These are phyloP conservation scores for Macaria notata DNA, from an alignment of 2,888 invertebrate genomes.

Conservation along the genomic window DNA sequence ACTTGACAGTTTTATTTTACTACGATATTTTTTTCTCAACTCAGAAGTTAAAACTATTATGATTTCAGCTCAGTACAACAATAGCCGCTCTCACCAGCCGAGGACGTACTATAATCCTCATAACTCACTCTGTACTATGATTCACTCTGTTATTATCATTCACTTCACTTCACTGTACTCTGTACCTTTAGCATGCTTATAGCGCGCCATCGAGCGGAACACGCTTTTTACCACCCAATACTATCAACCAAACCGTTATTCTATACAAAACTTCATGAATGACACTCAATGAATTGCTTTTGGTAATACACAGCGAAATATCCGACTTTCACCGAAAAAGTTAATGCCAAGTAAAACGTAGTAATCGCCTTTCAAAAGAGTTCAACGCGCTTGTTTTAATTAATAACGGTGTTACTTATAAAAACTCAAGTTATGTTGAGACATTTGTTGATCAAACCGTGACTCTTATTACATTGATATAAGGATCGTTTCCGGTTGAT, in stretches of 20 bases:
- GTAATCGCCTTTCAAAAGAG: slow-evolving; percentile 19
- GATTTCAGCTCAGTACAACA: too few relatives aligned
- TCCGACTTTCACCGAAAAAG: slow-evolving; percentile 19
- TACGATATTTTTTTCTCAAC: background rate
- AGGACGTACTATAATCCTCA: slow-evolving; percentile 26
- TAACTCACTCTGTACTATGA: slow-evolving; percentile 42
- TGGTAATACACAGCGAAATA: slow-evolving; percentile 1
- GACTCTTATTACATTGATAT: too few relatives aligned
- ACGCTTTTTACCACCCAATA: slow-evolving; percentile 17
- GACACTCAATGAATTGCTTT: background rate
- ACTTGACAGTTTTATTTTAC: too few relatives aligned
- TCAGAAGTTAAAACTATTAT: slow-evolving; percentile 1
- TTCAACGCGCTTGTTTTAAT: slow-evolving; percentile 21
- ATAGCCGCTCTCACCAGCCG: slow-evolving; percentile 1
- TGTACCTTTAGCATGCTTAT: background rate
- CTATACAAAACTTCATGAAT: slow-evolving; percentile 27
- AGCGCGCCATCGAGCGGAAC: slow-evolving; percentile 10
- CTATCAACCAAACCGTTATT: slow-evolving; percentile 24
- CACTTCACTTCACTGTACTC: background rate
- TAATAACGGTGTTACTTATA: slow-evolving; percentile 3
- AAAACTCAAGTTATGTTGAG: too few relatives aligned
- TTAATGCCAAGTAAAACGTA: slow-evolving; percentile 3
- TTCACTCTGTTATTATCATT: slow-evolving; percentile 38
- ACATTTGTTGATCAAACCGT: too few relatives aligned
- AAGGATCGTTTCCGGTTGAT: too few relatives aligned